These are phyloP conservation scores for Malthinus flaveolus DNA, from an alignment of 2,888 invertebrate genomes.

Conservation along the genomic window DNA sequence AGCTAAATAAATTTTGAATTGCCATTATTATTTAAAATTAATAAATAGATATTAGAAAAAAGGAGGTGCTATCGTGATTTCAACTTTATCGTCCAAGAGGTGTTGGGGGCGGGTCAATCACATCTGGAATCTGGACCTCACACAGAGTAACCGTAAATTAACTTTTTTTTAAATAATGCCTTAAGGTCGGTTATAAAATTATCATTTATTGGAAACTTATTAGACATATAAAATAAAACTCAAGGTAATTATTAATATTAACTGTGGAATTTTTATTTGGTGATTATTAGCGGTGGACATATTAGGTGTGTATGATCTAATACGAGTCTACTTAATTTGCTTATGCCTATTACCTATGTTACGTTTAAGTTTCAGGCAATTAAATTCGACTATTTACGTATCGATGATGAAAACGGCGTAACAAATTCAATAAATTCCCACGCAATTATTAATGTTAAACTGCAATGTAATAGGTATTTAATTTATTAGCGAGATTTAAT, in stretches of 20 bases:
- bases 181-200: conserved; percentile 36
- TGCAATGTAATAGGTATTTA: conserved; percentile 33
- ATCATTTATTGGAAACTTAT: conserved; percentile 43
- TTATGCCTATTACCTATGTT: background rate
- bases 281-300: conserved; percentile 4
- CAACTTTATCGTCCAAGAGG: conserved; percentile 24
- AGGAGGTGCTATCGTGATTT: conserved; percentile 26
- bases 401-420: background rate
- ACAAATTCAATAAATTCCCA: conserved; percentile 23
- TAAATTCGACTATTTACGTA: background rate
- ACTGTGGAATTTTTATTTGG: conserved; percentile 15
- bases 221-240: conserved; percentile 17
- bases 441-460: conserved; percentile 34
- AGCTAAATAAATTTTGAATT: background rate
- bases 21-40: background rate
- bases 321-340: too few relatives aligned
- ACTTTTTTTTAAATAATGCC: conserved; percentile 33
- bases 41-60: conserved; percentile 1
- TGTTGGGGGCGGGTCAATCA: conserved; percentile 36
- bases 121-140: conserved; percentile 39
- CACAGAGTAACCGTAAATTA: conserved; percentile 39
- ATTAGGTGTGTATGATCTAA: background rate
- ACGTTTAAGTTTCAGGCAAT: background rate
- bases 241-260: conserved; percentile 18
- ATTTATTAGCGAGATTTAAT: conserved; percentile 34